These are phyloP conservation scores for Theropithecus gelada DNA, from an alignment of 2,113 vertebrate species.

Conservation along the genomic window DNA sequence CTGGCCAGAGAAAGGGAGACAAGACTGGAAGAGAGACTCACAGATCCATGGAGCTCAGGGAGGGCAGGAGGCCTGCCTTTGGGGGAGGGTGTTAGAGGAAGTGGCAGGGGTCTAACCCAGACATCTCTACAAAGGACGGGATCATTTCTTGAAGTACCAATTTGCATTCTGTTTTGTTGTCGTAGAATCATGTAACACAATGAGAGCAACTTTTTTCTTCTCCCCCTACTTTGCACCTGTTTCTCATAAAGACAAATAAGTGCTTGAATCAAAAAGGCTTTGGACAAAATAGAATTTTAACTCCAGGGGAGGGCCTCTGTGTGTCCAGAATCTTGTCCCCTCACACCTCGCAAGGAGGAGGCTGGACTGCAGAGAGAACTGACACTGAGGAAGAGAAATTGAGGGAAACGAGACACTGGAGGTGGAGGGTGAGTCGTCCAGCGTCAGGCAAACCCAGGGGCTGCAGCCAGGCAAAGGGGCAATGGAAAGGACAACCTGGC, in stretches of 20 bases:
- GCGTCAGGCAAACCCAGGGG: background rate
- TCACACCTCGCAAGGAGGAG: background rate
- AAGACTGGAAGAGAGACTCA: background rate
- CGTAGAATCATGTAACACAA: background rate
- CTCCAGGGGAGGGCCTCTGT: too few species aligned
- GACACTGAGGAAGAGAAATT: background rate
- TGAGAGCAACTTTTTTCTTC: background rate
- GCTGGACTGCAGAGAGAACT: background rate
- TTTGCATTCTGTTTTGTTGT: background rate
- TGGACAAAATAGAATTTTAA: background rate
- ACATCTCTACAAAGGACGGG: background rate
- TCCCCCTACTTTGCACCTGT: background rate
- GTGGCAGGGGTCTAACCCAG: background rate
- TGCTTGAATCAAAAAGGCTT: background rate
- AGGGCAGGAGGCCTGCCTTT: background rate
- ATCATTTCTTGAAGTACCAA: too few species aligned
- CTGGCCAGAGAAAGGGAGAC: background rate
- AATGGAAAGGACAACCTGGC: too few species aligned
- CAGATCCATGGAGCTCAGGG: background rate
- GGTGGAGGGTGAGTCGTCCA: accelerated
- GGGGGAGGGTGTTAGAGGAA: background rate
- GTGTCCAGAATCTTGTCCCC: background rate
- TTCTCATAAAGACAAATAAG: background rate
- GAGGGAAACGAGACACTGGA: too few species aligned
- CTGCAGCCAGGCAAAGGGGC: background rate